Evolutionary conservation across 2,113 vertebrate genomes (phyloP), one percentile per base, ranked within the genome.

Genomic region (Sclerurus mexicanus): DNA sequence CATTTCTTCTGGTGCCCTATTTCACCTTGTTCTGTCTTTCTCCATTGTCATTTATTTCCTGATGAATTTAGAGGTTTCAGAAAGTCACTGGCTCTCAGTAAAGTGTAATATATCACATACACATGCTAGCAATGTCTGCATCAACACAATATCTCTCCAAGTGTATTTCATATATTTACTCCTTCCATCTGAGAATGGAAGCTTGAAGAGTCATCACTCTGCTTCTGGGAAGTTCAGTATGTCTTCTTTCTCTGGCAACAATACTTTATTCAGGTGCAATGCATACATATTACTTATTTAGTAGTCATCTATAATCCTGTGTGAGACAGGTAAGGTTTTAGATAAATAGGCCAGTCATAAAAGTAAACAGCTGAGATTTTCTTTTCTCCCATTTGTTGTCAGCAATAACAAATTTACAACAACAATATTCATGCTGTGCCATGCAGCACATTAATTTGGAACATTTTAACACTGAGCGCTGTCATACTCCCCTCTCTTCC

Each of bases 41-140:
- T 96, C 87, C 39, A 18, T 81, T 94, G 91, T 87, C 77, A 92
- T 97, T 98, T 98, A 89, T 97, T 97, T 98, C 97, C 94, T 97
- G 75, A 93, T 92, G 27, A 66, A 72, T 91, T 94, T 95, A 72
- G 52, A 90, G 44, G 69, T 91, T 95, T 97, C 96, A 90, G 56
- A 88, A 92, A 96, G 31, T 58, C 71, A 69, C 20, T 66, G 67
- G 49, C 37, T 94, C 53, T 90, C 66, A 66, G n/a, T 53, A 71
- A 94, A 92, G 23, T 60, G 56, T 69, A 47, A 83, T 56, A 50
- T 13, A 49, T 67, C 84, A 75, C 53, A 33, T 62, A 46, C 1
- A 15, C 62, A 63, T 53, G 17, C 59, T 82, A 92, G 49, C 13
- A 10, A 56, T 40, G 44, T 86, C 85, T 71, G 39, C 79, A 96